A percentile compares a stretch with the other conserved stretches of the same genome.
These are phyloP conservation scores for Epizoanthus ramosus DNA, from an alignment of 92 coral and sea anemone species.

Conservation along the genomic window DNA sequence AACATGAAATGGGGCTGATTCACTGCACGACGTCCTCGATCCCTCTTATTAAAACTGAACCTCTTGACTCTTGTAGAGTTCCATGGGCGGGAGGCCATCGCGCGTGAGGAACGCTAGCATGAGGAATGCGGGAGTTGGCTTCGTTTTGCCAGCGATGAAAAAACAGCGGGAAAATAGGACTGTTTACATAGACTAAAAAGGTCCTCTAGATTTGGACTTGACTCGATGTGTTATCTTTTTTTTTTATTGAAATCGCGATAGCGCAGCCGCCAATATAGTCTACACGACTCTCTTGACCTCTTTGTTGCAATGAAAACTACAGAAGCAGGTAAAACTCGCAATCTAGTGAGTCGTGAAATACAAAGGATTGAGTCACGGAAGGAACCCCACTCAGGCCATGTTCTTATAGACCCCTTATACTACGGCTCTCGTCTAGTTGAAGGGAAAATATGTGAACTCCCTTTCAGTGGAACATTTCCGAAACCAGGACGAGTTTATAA, in stretches of 20 bases:
- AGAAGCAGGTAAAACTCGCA: not conserved
- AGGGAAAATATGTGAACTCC: not conserved
- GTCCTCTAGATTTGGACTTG: too few species aligned
- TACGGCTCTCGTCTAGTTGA: not conserved
- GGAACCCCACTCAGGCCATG: not conserved
- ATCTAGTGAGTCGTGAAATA: constrained; percentile 7
- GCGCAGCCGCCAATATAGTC: constrained; percentile 1
- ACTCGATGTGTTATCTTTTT: too few species aligned
- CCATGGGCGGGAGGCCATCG: too few species aligned
- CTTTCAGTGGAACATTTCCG: not conserved
- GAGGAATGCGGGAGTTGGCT: too few species aligned
- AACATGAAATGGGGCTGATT: not conserved
- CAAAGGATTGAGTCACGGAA: constrained; percentile 7
- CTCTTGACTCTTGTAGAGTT: not conserved
- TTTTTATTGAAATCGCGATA: not conserved
- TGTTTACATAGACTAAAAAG: too few species aligned
- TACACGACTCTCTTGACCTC: not conserved
- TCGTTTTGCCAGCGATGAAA: too few species aligned
- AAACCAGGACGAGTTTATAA: not conserved
- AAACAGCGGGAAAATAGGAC: too few species aligned
- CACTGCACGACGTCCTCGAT: constrained; percentile 2
- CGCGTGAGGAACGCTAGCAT: too few species aligned
- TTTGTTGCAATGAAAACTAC: not conserved
- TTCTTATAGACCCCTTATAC: too few species aligned
- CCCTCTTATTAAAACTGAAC: not conserved